phyloP scores from a whole-genome alignment of 2,113 vertebrate species.

The Pungitius pungitius region DNA sequence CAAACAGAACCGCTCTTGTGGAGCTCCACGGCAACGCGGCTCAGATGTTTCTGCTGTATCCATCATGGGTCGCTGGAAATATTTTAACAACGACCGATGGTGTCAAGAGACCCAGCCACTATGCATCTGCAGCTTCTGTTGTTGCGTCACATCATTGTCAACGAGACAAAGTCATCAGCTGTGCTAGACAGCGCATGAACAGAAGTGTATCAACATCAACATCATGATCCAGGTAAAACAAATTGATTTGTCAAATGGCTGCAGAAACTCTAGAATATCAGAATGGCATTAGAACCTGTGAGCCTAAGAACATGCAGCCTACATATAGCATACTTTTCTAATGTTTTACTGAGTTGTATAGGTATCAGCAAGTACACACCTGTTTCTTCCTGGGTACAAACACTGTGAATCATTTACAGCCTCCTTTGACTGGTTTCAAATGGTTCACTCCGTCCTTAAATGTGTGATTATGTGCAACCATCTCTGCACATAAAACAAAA shows the following conservation, averaged over 20 bases:
- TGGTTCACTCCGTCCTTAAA: neutral
- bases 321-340: neutral
- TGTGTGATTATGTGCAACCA: neutral
- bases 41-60: neutral
- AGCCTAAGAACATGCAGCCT: neutral
- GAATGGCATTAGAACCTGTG: neutral
- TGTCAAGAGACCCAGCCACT: neutral
- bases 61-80: neutral
- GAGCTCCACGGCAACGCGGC: neutral
- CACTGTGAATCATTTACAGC: neutral
- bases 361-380: neutral
- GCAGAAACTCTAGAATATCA: neutral
- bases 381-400: neutral
- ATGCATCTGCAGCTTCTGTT: neutral
- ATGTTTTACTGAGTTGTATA: neutral
- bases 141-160: neutral
- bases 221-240: neutral
- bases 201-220: neutral
- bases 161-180: neutral
- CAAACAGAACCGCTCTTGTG: conserved; percentile 15
- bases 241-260: neutral
- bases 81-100: neutral
- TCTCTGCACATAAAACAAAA: conserved; percentile 2
- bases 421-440: neutral
- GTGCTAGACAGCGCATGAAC: neutral